Conservation (phyloP, 53 echinoderm and acorn worm genomes). For the Luidia sarsii region DNA sequence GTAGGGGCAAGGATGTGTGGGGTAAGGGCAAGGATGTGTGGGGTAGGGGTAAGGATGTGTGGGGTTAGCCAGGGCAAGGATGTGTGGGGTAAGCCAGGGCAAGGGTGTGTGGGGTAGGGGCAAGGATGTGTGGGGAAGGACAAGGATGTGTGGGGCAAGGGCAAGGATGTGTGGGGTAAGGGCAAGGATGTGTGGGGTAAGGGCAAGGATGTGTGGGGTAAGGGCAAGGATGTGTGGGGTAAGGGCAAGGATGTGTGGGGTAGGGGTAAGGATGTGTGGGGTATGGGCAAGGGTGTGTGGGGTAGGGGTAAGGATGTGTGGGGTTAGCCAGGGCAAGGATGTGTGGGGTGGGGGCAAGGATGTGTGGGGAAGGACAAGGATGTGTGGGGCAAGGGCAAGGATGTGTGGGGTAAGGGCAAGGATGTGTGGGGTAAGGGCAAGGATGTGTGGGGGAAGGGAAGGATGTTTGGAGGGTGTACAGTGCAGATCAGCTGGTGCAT, state of each 20-base stretch:
- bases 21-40: background rate
- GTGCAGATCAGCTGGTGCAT: background rate
- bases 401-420: background rate
- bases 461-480: no score
- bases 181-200: slow-evolving; percentile 1
- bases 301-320: no score
- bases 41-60: background rate
- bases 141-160: background rate
- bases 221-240: background rate
- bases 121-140: background rate
- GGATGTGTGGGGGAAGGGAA: no score
- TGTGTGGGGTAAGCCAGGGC: background rate
- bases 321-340: slow-evolving; percentile 23
- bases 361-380: slow-evolving; percentile 5
- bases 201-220: background rate
- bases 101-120: background rate
- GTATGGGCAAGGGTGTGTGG: no score
- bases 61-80: slow-evolving; percentile 7
- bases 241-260: background rate
- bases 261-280: slow-evolving; percentile 25
- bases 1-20: background rate
- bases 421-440: background rate
- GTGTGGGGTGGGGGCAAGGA: no score
- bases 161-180: slow-evolving; percentile 15
- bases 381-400: background rate